Evolutionary conservation across 2,888 invertebrate genomes (phyloP), one percentile per base, ranked within the genome.

Genomic region (Dicyrtomina minuta): DNA sequence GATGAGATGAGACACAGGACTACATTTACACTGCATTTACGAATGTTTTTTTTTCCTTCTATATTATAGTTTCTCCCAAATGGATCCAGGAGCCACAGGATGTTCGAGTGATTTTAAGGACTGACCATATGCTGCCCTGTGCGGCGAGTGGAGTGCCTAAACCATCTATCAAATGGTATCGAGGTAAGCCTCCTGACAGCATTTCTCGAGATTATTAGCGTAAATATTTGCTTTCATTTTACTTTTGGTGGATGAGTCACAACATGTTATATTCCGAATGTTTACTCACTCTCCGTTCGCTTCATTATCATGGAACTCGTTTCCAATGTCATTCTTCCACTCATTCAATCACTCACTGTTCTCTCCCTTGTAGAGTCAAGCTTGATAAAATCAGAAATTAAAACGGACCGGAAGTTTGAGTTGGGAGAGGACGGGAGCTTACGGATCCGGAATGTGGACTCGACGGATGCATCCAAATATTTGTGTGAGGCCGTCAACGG

Each of bases 401-500:
- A 70, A 65, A 58, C 68, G n/a, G 72, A 74, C 60, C 72, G 72
- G 41, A 76, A 76, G 58, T 74, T 68, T 61, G 68, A 68, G 39
- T 20, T 65, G 55, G 61, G 75, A 24, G 64, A 74, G 46, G 70
- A 60, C 10, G 77, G 78, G 51, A 75, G 73, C 68, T 71, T 76
- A 43, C 46, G 72, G 33, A 69, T 78, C 51, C 70, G 72, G 24
- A 71, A 72, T 43, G 74, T 81, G 22, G 71, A 75, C 60, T 79
- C 80, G 39, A 75, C 74, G 24, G 82, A 82, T 70, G 79, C 80
- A 62, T 81, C 82, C 0, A 77, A 80, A 70, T 83, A 82, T 72
- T 75, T 82, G 55, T 83, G 83, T 75, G 81, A 82, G 55, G 80
- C 82, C 12, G 77, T 79, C 39, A 83, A 83, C 70, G 80, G 81